Evolutionary conservation across 2,113 vertebrate species (phyloP).

Genomic region (Prochilodus magdalenae): DNA sequence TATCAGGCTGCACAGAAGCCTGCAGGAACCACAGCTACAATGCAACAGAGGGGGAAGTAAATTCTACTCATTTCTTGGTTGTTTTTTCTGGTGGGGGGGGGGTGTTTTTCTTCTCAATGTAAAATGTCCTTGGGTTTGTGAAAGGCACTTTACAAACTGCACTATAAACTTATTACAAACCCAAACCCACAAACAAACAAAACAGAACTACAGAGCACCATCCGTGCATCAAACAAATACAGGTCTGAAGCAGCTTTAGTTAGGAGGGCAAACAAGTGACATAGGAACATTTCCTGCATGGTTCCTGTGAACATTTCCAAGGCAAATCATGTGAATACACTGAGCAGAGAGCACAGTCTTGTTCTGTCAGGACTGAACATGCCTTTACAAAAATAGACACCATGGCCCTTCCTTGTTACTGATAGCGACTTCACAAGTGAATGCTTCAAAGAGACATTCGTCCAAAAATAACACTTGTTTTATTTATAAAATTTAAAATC

Average conservation of each 20-base stretch:
- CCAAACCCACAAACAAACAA: slow-evolving; percentile 13
- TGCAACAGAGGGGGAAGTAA: slow-evolving; percentile 42
- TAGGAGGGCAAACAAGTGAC: neutral
- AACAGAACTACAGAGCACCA: neutral
- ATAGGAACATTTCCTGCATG: neutral
- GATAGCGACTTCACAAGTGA: neutral
- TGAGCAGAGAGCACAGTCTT: neutral
- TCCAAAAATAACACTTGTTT: neutral
- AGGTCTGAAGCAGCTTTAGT: neutral
- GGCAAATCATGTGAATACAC: slow-evolving; percentile 43
- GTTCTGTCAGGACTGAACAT: neutral
- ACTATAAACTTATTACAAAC: no score
- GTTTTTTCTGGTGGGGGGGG: no score
- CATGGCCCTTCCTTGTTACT: neutral
- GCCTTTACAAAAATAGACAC: neutral
- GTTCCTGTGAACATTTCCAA: slow-evolving; percentile 30
- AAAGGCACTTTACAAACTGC: no score
- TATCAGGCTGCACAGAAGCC: slow-evolving; percentile 60
- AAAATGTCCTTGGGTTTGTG: no score
- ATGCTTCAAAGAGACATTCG: neutral
- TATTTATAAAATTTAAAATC: neutral
- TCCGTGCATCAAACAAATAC: neutral
- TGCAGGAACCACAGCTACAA: slow-evolving; percentile 46
- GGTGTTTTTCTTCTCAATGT: no score
- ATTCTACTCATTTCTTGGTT: neutral